Evolutionary conservation across 2,113 vertebrate genomes (phyloP).

Genomic region (Glaucomys volans): DNA sequence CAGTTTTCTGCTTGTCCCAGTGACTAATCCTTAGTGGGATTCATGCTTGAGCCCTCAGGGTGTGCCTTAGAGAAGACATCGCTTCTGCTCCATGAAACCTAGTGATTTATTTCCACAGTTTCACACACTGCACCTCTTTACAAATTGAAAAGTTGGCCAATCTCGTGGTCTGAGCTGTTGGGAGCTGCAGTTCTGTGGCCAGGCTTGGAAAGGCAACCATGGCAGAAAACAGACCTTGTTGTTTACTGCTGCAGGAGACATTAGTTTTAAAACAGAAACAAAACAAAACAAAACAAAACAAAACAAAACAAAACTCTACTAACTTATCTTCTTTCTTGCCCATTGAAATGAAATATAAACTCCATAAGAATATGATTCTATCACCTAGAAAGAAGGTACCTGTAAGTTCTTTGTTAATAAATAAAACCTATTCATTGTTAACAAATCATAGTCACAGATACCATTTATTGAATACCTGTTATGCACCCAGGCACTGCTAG

Average conservation of each 20-base stretch:
- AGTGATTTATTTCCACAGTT: neutral
- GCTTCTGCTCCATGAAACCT: neutral
- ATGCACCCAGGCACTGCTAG: neutral
- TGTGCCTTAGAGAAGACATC: neutral
- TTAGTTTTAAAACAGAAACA: neutral
- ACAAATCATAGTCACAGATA: neutral
- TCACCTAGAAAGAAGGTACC: neutral
- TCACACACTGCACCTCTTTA: neutral
- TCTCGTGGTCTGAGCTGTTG: neutral
- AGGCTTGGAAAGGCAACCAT: neutral
- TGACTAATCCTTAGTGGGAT: neutral
- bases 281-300: neutral
- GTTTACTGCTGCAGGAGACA: neutral
- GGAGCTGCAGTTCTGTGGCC: neutral
- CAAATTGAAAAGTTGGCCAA: neutral
- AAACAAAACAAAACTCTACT: neutral
- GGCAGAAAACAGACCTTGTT: neutral
- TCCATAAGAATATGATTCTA: too few species aligned
- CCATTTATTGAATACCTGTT: neutral
- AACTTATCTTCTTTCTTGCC: neutral
- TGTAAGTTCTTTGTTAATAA: neutral
- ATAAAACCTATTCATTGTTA: neutral
- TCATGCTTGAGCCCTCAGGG: neutral
- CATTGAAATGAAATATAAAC: neutral
- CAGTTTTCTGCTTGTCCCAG: neutral